Evolutionary conservation across 2,113 vertebrate species (phyloP).

Genomic region (Leptobrachium ailaonicum): DNA sequence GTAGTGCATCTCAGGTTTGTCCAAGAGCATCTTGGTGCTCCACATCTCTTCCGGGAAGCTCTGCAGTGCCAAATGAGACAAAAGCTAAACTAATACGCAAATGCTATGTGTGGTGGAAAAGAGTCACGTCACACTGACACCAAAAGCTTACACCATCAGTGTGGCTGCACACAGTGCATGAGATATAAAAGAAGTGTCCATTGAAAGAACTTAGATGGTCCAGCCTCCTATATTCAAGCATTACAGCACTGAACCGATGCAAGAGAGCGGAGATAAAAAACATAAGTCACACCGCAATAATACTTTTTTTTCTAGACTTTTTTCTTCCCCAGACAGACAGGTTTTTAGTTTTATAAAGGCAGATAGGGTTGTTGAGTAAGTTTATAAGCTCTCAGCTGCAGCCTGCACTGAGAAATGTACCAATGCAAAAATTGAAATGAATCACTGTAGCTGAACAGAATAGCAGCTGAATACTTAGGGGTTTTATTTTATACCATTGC

Average conservation of each 20-base stretch:
- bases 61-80: too few relatives aligned
- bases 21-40: too few relatives aligned
- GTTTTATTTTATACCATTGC: not conserved
- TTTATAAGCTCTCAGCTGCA: slow-evolving; percentile 38
- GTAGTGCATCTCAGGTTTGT: too few relatives aligned
- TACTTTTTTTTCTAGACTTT: slow-evolving; percentile 10
- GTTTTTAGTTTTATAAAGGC: slow-evolving; percentile 29
- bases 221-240: not conserved
- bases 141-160: too few relatives aligned
- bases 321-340: slow-evolving; percentile 24
- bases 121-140: too few relatives aligned
- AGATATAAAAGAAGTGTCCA: too few relatives aligned
- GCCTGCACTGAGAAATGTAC: slow-evolving; percentile 25
- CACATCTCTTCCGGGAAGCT: too few relatives aligned
- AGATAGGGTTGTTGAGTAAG: slow-evolving; percentile 39
- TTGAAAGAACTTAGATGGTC: too few relatives aligned
- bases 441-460: slow-evolving; percentile 13
- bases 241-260: slow-evolving; percentile 19
- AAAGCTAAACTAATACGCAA: too few relatives aligned
- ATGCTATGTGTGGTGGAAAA: too few relatives aligned
- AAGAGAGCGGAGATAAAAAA: slow-evolving; percentile 28
- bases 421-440: slow-evolving; percentile 31
- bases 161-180: too few relatives aligned
- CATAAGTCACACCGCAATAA: slow-evolving; percentile 28
- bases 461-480: slow-evolving; percentile 3